Percentiles rank a stretch among this genome's conserved stretches.
Conservation (phyloP, 1,140 invertebrate genomes). For the Ericerus pela region DNA sequence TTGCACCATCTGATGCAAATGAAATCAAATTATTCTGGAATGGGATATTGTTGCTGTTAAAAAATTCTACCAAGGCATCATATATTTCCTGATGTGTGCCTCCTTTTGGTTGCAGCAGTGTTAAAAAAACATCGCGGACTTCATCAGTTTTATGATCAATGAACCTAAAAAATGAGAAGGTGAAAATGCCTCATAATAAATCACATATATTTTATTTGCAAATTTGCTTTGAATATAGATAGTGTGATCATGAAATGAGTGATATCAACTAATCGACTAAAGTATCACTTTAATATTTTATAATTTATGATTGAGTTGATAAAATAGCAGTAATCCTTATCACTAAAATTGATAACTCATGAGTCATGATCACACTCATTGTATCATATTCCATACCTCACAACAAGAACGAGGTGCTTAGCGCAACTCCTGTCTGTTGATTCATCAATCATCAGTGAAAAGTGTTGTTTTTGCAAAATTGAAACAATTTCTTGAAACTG, state of each 20-base stretch:
- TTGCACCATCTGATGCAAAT: background rate
- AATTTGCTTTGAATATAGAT: too few relatives aligned
- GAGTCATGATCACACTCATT: too few relatives aligned
- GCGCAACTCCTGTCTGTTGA: background rate
- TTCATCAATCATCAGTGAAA: background rate
- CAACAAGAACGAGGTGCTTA: background rate
- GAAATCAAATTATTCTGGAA: background rate
- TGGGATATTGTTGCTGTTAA: background rate
- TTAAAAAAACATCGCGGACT: background rate
- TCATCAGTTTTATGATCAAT: background rate
- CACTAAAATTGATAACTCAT: too few relatives aligned
- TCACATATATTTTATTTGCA: too few relatives aligned
- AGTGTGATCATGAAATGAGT: too few relatives aligned
- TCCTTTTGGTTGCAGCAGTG: background rate
- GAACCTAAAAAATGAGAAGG: too few relatives aligned
- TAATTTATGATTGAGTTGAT: too few relatives aligned
- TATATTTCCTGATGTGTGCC: background rate
- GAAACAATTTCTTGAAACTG: background rate
- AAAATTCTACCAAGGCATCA: background rate
- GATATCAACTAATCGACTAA: too few relatives aligned
- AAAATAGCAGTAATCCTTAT: too few relatives aligned
- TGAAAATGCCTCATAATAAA: too few relatives aligned
- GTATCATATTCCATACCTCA: too few relatives aligned
- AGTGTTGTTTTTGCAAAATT: background rate
- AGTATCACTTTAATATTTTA: too few relatives aligned